phyloP scores from a whole-genome alignment of 2,888 invertebrate species.

The Scotopteryx bipunctaria region DNA sequence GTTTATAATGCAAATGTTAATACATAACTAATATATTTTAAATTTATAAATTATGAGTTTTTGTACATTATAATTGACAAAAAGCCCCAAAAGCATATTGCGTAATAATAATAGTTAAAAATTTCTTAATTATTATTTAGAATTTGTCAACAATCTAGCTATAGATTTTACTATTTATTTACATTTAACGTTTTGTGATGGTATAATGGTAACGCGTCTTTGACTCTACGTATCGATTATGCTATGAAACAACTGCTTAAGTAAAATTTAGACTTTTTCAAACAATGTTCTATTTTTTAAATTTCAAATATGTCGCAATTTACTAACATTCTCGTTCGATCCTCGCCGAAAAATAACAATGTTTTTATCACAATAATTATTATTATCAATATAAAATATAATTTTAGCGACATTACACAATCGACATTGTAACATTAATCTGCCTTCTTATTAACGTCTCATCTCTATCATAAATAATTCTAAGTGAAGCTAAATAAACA shows the following conservation, averaged over 20 bases:
- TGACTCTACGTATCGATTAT: conserved; percentile 41
- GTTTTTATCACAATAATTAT: conserved; percentile 33
- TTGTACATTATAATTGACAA: conserved; percentile 44
- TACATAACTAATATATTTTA: conserved; percentile 43
- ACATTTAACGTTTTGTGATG: conserved; percentile 67
- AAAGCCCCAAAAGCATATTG: conserved; percentile 44
- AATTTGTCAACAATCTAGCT: conserved; percentile 61
- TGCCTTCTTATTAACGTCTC: neutral
- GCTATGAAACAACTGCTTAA: conserved; percentile 8
- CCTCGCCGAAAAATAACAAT: neutral
- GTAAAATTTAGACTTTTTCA: neutral
- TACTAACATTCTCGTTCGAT: neutral
- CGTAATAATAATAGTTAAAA: conserved; percentile 18
- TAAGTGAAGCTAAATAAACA: conserved; percentile 30
- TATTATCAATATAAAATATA: conserved; percentile 18
- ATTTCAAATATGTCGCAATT: neutral
- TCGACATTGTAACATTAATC: conserved; percentile 4
- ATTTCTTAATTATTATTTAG: conserved; percentile 28
- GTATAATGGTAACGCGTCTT: conserved; percentile 68
- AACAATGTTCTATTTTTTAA: neutral
- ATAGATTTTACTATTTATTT: conserved; percentile 38
- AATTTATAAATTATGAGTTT: conserved; percentile 32
- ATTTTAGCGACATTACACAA: conserved; percentile 26
- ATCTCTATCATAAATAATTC: conserved; percentile 11
- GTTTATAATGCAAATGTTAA: conserved; percentile 31